Evolutionary conservation across 2,888 invertebrate species (phyloP), one percentile per base, ranked within the genome.

Genomic region (Ormyrus pomaceus): DNA sequence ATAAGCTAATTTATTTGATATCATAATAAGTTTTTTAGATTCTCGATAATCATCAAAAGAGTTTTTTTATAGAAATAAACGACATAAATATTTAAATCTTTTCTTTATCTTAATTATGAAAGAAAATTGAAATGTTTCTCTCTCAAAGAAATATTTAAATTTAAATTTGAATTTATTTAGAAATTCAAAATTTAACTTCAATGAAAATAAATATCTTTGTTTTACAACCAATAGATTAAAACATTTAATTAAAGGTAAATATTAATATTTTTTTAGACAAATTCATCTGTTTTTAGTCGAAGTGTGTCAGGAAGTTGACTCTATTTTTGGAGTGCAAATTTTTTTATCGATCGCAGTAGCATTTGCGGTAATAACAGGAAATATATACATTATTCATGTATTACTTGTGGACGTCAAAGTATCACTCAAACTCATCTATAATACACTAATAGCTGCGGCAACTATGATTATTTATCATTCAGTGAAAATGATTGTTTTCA

Each of bases 381-480:
- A 72, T 9, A 13, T 80, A 4, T 77, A 80, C 58, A 45, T 72
- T 6, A 6, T 46, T 8, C 72, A 77, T 9, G n/a, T 58, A 5
- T 13, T 58, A 11, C 1, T 74, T 3, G 11, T 34, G 0, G 13
- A 59, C 34, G 6, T 45, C 8, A 1, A 68, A 53, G 5, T 50
- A 7, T 51, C 58, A 1, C 51, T 3, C 34, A 11, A 1, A 5
- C 34, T 56, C 9, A 56, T 75, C 10, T 48, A 10, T 13, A 64
- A 62, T 45, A 10, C 64, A 2, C 45, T 74, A 5, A 11, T 61
- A 34, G 8, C 50, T 62, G 53, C 46, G 4, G 8, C 34, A 45
- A 51, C 62, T 11, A 69, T 74, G 79, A 64, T 56, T 53, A 19
- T 58, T 45, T 79, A 69, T 64, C 74, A 79, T 48, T 45, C 58